Base-by-base conservation (phyloP, 1,140 invertebrate genomes). In the Trypoxylus dichotomus region DNA sequence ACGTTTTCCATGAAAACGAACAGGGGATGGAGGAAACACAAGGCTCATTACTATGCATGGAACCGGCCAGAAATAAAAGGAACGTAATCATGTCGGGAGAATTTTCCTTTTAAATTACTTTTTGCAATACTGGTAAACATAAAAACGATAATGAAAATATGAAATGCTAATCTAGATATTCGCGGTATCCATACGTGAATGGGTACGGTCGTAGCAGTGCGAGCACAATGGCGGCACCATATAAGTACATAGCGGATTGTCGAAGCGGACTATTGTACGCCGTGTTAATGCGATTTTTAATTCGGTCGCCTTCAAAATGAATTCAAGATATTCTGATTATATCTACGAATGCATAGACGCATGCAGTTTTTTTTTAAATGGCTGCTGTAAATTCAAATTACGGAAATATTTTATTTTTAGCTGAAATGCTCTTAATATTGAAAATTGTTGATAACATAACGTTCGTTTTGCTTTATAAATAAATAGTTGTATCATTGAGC, bases 71-170 rank as follows among this genome's bases (percentile, higher is more conserved):
- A 37, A 73, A 73, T 37, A 73, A 73, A 73, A 41, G 37, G 37
- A 37, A 41, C 19, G 37, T 37, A 73, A 73, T 63, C 71, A 32
- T 42, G 71, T 10, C 27, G 37, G 71, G 71, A 41, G 27, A 73
- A 41, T 73, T 73, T 73, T 73, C 71, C n/a, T 73, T 73, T 73
- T 73, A 73, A 73, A 73, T 73, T 73, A 73, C 71, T 32, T 37
- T 73, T 73, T 73, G 71, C 71, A 21, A 32, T 32, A 32, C 71
- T 21, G 71, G 71, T 21, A 37, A 32, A 37, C 71, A 73, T 42
- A 63, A 63, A 63, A 63, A 63, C 60, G 60, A 63, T 42, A 42
- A 42, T 73, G 71, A 42, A 73, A 73, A 73, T 73, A 73, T 73
- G 71, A 73, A 73, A 73, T 73, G 71, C 71, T 73, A 73, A 73